Percentiles rank a stretch among this genome's conserved stretches.
Conservation (phyloP, 2,888 invertebrate genomes). For the Drosophila nigricruria region DNA sequence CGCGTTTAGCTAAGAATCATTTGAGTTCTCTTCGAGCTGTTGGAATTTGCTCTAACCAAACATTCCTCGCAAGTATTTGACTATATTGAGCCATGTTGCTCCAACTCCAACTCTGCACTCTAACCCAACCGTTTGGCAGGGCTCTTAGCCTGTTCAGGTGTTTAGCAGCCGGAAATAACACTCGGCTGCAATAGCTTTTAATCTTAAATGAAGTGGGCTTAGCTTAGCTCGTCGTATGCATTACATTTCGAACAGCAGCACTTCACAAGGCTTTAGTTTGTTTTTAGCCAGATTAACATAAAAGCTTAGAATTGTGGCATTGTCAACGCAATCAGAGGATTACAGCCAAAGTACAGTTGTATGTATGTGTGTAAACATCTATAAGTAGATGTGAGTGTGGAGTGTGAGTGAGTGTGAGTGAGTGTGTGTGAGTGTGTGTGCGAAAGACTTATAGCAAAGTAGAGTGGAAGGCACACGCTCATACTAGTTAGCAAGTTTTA, state of each 20-base stretch:
- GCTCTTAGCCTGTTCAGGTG: too few species aligned
- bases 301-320: slow-evolving; percentile 14
- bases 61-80: neutral
- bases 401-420: neutral
- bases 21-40: neutral
- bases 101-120: neutral
- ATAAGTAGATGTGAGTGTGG: neutral
- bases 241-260: neutral
- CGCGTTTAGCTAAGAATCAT: neutral
- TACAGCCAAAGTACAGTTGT: neutral
- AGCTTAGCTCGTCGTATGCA: neutral
- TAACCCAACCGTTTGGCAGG: too few species aligned
- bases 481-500: slow-evolving; percentile 31
- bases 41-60: neutral
- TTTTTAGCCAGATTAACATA: slow-evolving; percentile 8
- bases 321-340: slow-evolving; percentile 13
- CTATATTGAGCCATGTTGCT: neutral
- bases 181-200: slow-evolving; percentile 10
- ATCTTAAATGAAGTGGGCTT: slow-evolving; percentile 8
- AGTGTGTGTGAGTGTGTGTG: neutral
- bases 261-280: neutral
- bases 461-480: slow-evolving; percentile 5
- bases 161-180: slow-evolving; percentile 20
- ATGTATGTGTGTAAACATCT: slow-evolving; percentile 3
- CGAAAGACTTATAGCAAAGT: neutral